Evolutionary conservation across 2,113 vertebrate species (phyloP), one percentile per base, ranked within the genome.

Genomic region (Embiotoca jacksoni): DNA sequence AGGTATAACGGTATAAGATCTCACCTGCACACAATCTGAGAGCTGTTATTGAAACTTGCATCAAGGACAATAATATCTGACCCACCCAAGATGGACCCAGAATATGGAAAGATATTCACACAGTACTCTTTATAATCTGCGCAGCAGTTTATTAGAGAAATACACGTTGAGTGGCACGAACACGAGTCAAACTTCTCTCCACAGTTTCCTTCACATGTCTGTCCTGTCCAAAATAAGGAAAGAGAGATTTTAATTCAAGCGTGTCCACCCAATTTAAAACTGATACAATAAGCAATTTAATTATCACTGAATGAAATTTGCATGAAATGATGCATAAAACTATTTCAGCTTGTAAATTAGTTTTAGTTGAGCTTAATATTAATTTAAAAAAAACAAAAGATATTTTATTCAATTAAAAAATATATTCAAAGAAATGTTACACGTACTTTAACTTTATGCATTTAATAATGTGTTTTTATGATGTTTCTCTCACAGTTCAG

Each of bases 81-180:
- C 61, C 98, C 98, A 0, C 98, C 98, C 72, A 98, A 94, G 56
- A 96, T 71, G 52, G 96, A 95, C 16, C 98, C 98, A 0, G 97
- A 98, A 68, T 96, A 92, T 0, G 98, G 98, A 0, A 74, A 82
- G 46, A 94, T 85, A 0, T 94, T 90, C 63, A 96, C 84, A 65
- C 97, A 99, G 90, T 94, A 96, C 7, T 93, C 60, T 53, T 58
- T 88, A 7, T 95, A 94, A 85, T 97, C 96, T 0, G 15, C 0
- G 44, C 97, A 99, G 92, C 97, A 99, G 58, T 0, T 89, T 11
- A 55, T 37, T 37, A 99, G 91, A 44, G 94, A 94, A 0, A 54
- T 72, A 69, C 98, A 99, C 0, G 95, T 97, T 0, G 90, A 59
- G 14, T 95, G 95, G 83, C 97, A 99, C 1, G 98, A 99, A 47